Evolutionary conservation across 2,797 vertebrate genomes (phyloP), one percentile per base, ranked within the genome.

Genomic region (Lepidocolaptes lacrymiger): DNA sequence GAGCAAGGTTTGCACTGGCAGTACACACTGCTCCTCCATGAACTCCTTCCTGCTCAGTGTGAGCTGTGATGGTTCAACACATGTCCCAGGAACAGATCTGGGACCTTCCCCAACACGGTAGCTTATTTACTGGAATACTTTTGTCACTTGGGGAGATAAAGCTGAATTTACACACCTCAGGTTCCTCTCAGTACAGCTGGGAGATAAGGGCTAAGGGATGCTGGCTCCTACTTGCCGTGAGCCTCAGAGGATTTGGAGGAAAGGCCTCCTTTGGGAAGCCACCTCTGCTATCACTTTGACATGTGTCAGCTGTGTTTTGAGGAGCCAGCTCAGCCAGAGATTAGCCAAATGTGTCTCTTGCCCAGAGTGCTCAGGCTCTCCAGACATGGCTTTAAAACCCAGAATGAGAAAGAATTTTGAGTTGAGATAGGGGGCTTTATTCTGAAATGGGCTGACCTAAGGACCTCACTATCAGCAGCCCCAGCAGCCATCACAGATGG

Each of bases 81-180:
- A 0, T 4, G 12, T 36, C 49, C 82, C 83, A 84, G 62, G 81
- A 91, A 79, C 67, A 36, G 5, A 18, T 39, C 56, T 71, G 67
- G 77, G 52, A 44, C 74, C 84, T 92, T 88, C 69, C 71, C 81
- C 56, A 64, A 24, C 43, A 46, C 19, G 0, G 95, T 94, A 97
- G 95, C 94, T 94, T 83, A 93, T 95, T 97, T 85, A 63, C 48
- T 91, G 2, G 4, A 91, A 62, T 66, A 62, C 13, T 92, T 97
- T 95, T 97, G 97, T 97, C 97, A 97, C 94, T 92, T 61, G 86
- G 49, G 86, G 91, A 97, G 97, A 98, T 98, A 98, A 97, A 89
- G 80, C 44, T 11, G 61, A 95, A 91, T 92, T 92, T 97, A 73
- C 85, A 97, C 96, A 97, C 97, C 97, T 98, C 97, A 80, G 91